phyloP scores from a whole-genome alignment of 2,888 invertebrate species.

The Scaptomyza flava region DNA sequence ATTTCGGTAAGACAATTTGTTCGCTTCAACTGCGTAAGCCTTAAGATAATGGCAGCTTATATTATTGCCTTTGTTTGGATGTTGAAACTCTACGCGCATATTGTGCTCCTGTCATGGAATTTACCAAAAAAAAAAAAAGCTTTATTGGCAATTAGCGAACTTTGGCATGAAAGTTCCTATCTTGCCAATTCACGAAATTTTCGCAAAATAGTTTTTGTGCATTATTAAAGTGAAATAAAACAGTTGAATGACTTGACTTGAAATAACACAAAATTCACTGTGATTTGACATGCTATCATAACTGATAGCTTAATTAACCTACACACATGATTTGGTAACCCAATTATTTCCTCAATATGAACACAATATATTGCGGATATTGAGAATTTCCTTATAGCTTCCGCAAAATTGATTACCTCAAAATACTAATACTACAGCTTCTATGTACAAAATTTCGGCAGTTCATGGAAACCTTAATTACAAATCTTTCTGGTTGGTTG shows the following conservation, averaged over 20 bases:
- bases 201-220: background rate
- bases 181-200: background rate
- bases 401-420: background rate
- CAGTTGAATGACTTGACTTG: background rate
- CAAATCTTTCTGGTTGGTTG: background rate
- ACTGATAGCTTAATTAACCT: slow-evolving; percentile 29
- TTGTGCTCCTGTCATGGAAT: background rate
- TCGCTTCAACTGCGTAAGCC: background rate
- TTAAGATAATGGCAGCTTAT: background rate
- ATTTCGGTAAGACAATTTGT: slow-evolving; percentile 20
- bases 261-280: background rate
- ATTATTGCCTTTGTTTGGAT: background rate
- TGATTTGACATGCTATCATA: background rate
- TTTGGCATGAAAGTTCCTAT: background rate
- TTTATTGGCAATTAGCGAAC: background rate
- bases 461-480: background rate
- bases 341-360: slow-evolving; percentile 59
- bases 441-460: background rate
- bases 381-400: background rate
- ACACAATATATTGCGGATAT: slow-evolving; percentile 18
- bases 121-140: background rate
- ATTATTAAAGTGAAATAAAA: background rate
- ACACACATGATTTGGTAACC: slow-evolving; percentile 60
- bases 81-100: background rate
- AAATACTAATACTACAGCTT: background rate